Evolutionary conservation across 2,113 vertebrate genomes (phyloP).

Genomic region (Pluvianellus socialis): DNA sequence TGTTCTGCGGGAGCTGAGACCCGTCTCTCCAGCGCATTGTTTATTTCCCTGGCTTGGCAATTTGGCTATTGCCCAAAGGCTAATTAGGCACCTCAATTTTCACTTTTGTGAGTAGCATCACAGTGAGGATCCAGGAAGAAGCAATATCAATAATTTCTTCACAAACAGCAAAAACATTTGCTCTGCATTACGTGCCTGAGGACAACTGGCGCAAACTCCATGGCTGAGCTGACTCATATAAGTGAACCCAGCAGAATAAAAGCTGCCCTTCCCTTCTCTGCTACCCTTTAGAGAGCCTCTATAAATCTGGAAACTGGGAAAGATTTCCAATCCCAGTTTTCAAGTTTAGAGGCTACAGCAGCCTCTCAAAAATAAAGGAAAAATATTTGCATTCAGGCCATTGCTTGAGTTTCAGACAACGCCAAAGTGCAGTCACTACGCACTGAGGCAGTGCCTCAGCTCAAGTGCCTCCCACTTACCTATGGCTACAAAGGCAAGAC

Average conservation of each 20-base stretch:
- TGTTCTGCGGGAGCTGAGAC: not conserved
- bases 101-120: not conserved
- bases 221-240: not conserved
- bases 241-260: not conserved
- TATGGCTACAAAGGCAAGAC: not conserved
- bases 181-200: not conserved
- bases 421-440: not conserved
- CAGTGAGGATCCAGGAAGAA: constrained; percentile 10
- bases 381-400: not conserved
- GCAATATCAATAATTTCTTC: constrained; percentile 22
- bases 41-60: not conserved
- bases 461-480: not conserved
- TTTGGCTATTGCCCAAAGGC: constrained; percentile 1
- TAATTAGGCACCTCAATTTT: constrained; percentile 51
- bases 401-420: not conserved
- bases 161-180: constrained; percentile 16
- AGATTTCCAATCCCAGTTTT: not conserved
- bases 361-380: not conserved
- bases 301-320: not conserved
- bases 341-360: not conserved
- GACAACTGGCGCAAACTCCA: not conserved
- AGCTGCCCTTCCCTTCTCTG: not conserved
- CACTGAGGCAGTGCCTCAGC: not conserved
- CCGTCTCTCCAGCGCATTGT: not conserved
- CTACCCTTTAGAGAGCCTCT: not conserved